These are phyloP conservation scores for Phlogophora meticulosa DNA, from an alignment of 2,888 invertebrate species.

Conservation along the genomic window DNA sequence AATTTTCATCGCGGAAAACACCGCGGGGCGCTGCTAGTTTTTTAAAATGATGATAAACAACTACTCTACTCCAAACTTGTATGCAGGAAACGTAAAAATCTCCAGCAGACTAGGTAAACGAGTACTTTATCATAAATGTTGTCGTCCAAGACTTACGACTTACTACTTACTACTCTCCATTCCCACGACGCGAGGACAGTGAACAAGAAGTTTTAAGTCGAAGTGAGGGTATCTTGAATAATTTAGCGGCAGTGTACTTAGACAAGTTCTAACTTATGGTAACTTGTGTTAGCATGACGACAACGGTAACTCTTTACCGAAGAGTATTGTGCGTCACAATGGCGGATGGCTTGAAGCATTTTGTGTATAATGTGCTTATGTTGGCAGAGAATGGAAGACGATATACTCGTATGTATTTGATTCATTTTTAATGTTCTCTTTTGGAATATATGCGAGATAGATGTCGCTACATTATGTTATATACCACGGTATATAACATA, in stretches of 20 bases:
- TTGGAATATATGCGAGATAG: no score
- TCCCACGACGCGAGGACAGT: slow-evolving; percentile 42
- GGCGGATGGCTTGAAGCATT: not conserved
- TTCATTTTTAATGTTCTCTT: not conserved
- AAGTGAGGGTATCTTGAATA: slow-evolving; percentile 72
- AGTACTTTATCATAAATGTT: slow-evolving; percentile 34
- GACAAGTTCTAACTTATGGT: slow-evolving; percentile 46
- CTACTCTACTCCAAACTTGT: slow-evolving; percentile 9
- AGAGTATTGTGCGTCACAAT: slow-evolving; percentile 6
- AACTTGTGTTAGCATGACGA: slow-evolving; percentile 46
- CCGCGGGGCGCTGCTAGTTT: no score
- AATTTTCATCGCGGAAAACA: no score
- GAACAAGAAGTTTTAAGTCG: slow-evolving; percentile 69
- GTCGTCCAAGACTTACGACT: slow-evolving; percentile 44
- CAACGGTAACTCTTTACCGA: slow-evolving; percentile 36
- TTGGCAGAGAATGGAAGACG: no score
- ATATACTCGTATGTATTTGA: no score
- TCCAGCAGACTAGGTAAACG: slow-evolving; percentile 39
- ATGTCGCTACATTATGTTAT: no score
- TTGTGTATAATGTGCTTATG: not conserved
- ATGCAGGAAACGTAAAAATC: slow-evolving; percentile 16
- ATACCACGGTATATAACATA: no score
- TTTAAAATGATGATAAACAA: slow-evolving; percentile 2
- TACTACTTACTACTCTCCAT: slow-evolving; percentile 26
- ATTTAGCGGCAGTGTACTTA: slow-evolving; percentile 69